A percentile compares a stretch with the other conserved stretches of the same genome.
Evolutionary conservation across 1,140 invertebrate genomes (phyloP).

Genomic region (Globodera rostochiensis): DNA sequence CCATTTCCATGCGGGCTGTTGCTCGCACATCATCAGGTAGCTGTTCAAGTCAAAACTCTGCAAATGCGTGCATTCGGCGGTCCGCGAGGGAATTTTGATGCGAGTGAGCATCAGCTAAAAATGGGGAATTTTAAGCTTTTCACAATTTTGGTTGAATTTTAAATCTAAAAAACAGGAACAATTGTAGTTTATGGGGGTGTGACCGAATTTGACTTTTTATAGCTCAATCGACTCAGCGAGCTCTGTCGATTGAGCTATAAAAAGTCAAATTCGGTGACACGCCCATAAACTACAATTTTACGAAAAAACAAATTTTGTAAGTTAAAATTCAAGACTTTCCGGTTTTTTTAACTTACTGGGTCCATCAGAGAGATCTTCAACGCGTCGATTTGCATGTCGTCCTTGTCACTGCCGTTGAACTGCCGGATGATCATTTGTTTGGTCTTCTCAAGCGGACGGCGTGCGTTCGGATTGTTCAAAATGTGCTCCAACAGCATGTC

Average conservation of each 20-base stretch:
- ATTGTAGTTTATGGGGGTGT: too few relatives aligned
- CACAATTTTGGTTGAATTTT: too few relatives aligned
- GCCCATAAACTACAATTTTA: too few relatives aligned
- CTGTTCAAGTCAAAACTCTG: constrained; percentile 93
- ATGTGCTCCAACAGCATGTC: constrained; percentile 42
- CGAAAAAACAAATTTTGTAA: not conserved
- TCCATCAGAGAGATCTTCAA: constrained; percentile 85
- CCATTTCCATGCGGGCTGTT: constrained; percentile 89
- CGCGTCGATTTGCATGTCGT: constrained; percentile 90
- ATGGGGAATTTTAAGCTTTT: not conserved
- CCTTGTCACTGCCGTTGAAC: constrained; percentile 82
- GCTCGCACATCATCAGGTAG: constrained; percentile 94
- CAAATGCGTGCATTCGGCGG: constrained; percentile 86
- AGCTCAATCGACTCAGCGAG: too few relatives aligned
- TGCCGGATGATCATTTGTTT: constrained; percentile 45
- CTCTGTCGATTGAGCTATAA: too few relatives aligned
- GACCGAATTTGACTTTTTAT: too few relatives aligned
- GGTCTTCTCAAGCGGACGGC: constrained; percentile 39
- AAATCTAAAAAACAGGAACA: too few relatives aligned
- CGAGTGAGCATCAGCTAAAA: constrained; percentile 89
- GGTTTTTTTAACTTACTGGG: constrained; percentile 67
- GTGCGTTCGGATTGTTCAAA: constrained; percentile 25
- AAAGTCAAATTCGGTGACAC: too few relatives aligned
- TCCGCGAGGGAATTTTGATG: constrained; percentile 82
- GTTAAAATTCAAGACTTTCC: too few relatives aligned